These are phyloP conservation scores for Bugulina stolonifera DNA, from an alignment of 2,888 invertebrate genomes.

Conservation along the genomic window DNA sequence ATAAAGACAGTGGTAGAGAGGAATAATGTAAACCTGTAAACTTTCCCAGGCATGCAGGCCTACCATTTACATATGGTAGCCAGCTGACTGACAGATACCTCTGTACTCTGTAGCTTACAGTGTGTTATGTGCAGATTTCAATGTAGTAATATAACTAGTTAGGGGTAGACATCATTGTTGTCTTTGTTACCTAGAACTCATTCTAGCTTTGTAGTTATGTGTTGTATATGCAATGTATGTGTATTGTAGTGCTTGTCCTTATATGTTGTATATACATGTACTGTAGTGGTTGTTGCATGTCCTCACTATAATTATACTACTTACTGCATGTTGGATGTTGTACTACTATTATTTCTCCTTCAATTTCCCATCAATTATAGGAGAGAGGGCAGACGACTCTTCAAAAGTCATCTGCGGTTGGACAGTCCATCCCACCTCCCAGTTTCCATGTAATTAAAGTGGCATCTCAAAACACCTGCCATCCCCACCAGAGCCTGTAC, in stretches of 20 bases:
- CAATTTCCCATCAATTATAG: background rate
- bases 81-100: too few relatives aligned
- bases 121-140: too few relatives aligned
- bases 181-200: too few relatives aligned
- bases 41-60: too few relatives aligned
- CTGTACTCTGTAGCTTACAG: too few relatives aligned
- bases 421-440: background rate
- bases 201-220: too few relatives aligned
- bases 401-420: background rate
- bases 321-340: slow-evolving; percentile 22
- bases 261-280: background rate
- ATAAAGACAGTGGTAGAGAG: too few relatives aligned
- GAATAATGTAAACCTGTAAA: too few relatives aligned
- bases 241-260: background rate
- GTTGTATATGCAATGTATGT: background rate
- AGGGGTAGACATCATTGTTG: too few relatives aligned
- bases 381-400: background rate
- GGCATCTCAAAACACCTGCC: background rate
- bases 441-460: slow-evolving; percentile 20
- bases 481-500: background rate
- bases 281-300: too few relatives aligned
- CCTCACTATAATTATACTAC: background rate
- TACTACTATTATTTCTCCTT: background rate
- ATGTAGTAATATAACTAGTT: too few relatives aligned
- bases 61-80: too few relatives aligned